A percentile compares a stretch with the other conserved stretches of the same genome.
These are phyloP conservation scores for Psittacula echo DNA, from an alignment of 2,797 vertebrate genomes.

Conservation along the genomic window DNA sequence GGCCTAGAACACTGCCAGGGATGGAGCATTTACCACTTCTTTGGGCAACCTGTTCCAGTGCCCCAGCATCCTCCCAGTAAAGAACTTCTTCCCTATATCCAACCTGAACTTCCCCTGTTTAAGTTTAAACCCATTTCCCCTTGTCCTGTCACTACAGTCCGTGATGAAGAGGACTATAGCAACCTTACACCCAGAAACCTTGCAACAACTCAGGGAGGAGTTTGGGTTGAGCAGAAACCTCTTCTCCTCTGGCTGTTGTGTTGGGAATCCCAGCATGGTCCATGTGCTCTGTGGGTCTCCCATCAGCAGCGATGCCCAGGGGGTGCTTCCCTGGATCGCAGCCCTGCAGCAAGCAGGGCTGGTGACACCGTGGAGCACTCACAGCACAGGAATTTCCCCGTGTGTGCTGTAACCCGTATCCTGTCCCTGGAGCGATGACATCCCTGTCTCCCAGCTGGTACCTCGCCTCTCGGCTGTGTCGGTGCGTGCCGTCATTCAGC, in stretches of 20 bases:
- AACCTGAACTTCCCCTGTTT: not conserved
- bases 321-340: accelerated
- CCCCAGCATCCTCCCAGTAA: not conserved
- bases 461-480: not conserved
- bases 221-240: not conserved
- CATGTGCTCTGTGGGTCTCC: not conserved
- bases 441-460: not conserved
- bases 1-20: not conserved
- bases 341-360: not conserved
- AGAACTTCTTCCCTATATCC: not conserved
- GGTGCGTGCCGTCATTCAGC: accelerated
- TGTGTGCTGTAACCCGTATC: not conserved
- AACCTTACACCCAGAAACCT: not conserved
- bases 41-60: not conserved
- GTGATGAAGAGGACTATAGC: not conserved
- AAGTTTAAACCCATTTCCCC: not conserved
- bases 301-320: accelerated
- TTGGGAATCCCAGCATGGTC: not conserved
- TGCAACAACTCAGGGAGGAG: not conserved
- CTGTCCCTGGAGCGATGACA: not conserved
- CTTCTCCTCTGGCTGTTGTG: not conserved
- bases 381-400: not conserved
- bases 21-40: not conserved
- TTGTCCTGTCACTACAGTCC: not conserved
- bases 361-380: not conserved